Conservation (phyloP, 2,113 vertebrate genomes). For the Fregetta grallaria region DNA sequence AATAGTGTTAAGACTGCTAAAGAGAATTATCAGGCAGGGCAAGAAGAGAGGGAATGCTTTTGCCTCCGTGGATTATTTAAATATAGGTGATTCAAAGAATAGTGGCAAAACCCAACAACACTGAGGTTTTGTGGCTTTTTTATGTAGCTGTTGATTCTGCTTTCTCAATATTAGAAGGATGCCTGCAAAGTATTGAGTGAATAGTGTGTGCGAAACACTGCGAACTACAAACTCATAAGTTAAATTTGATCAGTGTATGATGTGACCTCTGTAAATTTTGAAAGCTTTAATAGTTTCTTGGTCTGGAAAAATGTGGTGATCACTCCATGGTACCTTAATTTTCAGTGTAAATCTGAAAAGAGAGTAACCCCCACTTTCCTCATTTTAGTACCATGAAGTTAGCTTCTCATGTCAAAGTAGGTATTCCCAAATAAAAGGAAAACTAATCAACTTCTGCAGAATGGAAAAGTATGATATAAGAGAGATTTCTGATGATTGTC, state of each 20-base stretch:
- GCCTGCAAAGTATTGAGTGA: not conserved
- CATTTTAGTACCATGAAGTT: not conserved
- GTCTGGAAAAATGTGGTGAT: not conserved
- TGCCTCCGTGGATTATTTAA: not conserved
- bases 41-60: not conserved
- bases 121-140: not conserved
- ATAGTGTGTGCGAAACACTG: not conserved
- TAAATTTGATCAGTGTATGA: not conserved
- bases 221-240: not conserved
- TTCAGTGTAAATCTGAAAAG: not conserved
- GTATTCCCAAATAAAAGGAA: not conserved
- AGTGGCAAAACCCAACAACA: not conserved
- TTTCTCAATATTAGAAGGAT: not conserved
- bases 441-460: not conserved
- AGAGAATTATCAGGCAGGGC: not conserved
- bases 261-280: not conserved
- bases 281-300: not conserved
- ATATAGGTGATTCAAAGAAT: not conserved
- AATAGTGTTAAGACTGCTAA: not conserved
- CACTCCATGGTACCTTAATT: not conserved
- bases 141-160: not conserved
- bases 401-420: not conserved
- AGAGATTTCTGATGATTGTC: not conserved
- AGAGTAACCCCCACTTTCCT: not conserved
- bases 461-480: not conserved